Evolutionary conservation across 2,113 vertebrate genomes (phyloP).

Genomic region (Pardalotus punctatus): DNA sequence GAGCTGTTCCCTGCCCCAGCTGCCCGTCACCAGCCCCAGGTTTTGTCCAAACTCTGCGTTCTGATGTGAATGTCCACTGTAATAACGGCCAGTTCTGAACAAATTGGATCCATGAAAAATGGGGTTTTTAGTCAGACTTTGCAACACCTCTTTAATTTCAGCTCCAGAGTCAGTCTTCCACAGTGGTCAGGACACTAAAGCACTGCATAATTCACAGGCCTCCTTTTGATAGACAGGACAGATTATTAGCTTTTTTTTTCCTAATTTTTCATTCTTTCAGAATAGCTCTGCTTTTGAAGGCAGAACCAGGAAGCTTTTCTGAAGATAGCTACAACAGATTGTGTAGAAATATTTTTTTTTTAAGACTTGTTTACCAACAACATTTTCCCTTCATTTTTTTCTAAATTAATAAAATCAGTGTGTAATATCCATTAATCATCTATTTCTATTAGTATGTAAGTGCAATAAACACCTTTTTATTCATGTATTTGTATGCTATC

Average conservation of each 20-base stretch:
- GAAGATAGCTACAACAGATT: not conserved
- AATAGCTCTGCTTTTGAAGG: not conserved
- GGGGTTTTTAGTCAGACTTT: not conserved
- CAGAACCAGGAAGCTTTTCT: not conserved
- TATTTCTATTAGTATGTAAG: not conserved
- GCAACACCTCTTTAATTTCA: not conserved
- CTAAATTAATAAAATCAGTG: not conserved
- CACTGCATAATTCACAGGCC: not conserved
- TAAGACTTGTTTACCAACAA: not conserved
- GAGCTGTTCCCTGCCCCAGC: too few species aligned
- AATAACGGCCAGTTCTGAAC: not conserved
- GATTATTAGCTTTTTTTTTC: not conserved
- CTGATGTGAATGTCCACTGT: not conserved
- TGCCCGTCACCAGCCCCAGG: not conserved
- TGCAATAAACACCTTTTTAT: not conserved
- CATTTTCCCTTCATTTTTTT: not conserved
- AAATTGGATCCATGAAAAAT: not conserved
- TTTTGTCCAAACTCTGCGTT: rapidly evolving
- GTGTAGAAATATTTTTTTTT: not conserved
- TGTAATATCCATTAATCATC: not conserved
- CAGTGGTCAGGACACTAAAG: not conserved
- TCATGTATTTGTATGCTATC: not conserved
- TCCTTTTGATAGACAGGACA: not conserved
- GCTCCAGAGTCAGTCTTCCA: not conserved
- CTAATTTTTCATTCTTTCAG: not conserved